Evolutionary conservation across 2,888 invertebrate genomes (phyloP).

Genomic region (Margaritifera margaritifera): DNA sequence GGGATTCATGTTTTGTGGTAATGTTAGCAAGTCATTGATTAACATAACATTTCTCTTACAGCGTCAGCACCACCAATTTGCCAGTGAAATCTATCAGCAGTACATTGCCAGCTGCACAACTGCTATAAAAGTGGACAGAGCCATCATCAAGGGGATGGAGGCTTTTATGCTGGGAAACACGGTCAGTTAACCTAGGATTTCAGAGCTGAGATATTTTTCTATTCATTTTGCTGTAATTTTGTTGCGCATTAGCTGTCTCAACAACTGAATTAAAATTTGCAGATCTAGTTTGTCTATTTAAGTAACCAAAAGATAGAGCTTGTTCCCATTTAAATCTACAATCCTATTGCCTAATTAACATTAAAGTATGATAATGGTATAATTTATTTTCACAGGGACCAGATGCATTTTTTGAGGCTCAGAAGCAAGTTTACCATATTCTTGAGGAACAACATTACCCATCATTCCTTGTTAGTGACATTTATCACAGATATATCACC

Average conservation of each 20-base stretch:
- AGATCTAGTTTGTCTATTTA: not conserved
- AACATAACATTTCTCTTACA: constrained; percentile 20
- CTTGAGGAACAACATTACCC: constrained; percentile 92
- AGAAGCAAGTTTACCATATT: constrained; percentile 84
- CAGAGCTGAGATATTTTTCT: not conserved
- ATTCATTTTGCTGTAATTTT: not conserved
- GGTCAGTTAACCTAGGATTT: constrained; percentile 46
- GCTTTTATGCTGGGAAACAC: constrained; percentile 89
- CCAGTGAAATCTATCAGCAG: constrained; percentile 92
- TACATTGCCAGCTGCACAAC: constrained; percentile 87
- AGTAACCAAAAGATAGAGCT: no score
- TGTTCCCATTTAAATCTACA: no score
- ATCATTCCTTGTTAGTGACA: constrained; percentile 89
- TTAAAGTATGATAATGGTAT: no score
- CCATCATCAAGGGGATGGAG: constrained; percentile 85
- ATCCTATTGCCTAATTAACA: no score
- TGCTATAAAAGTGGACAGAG: constrained; percentile 81
- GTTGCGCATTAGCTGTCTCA: not conserved
- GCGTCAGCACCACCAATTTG: constrained; percentile 84
- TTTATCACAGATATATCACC: constrained; percentile 79
- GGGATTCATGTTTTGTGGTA: no score
- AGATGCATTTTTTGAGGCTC: constrained; percentile 84
- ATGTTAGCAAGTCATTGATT: no score
- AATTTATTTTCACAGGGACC: constrained; percentile 54
- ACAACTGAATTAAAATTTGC: not conserved